phyloP scores from a whole-genome alignment of 1,140 invertebrate species.

The Drosophila truncata region DNA sequence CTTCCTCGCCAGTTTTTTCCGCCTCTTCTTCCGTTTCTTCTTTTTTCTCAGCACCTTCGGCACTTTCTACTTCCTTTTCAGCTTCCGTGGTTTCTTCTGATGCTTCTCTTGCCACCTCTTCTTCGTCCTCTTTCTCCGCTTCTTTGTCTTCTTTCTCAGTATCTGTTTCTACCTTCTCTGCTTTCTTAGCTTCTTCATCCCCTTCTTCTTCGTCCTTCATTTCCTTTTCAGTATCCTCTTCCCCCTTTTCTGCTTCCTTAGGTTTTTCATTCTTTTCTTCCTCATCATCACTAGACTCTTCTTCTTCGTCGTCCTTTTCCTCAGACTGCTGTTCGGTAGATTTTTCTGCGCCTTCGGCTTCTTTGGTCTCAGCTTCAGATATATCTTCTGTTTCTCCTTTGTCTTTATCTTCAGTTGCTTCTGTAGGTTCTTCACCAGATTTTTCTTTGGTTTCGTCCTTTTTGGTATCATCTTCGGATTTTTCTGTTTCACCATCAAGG shows the following conservation, averaged over 20 bases:
- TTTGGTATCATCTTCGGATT: conserved; percentile 8
- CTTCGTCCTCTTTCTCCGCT: not conserved
- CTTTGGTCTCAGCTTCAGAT: conserved; percentile 1
- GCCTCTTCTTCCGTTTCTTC: conserved; percentile 7
- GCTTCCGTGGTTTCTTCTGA: conserved; percentile 12
- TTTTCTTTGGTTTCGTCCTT: conserved; percentile 3
- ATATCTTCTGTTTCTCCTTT: conserved; percentile 20
- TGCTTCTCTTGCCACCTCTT: not conserved
- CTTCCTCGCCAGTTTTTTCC: not conserved
- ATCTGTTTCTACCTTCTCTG: not conserved
- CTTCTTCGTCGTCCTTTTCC: not conserved
- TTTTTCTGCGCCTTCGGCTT: not conserved
- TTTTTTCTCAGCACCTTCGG: not conserved
- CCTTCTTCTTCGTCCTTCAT: not conserved
- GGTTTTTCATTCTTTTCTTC: not conserved
- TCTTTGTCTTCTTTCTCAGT: not conserved
- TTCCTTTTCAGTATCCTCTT: not conserved
- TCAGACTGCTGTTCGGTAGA: not conserved
- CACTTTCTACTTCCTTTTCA: not conserved
- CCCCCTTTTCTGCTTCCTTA: not conserved
- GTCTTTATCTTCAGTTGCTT: conserved; percentile 12
- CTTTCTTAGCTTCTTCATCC: not conserved
- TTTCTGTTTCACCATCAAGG: conserved; percentile 19
- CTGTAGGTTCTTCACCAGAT: not conserved
- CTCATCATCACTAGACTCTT: conserved; percentile 1